These are phyloP conservation scores for Rhegmatorhina hoffmannsi DNA, from an alignment of 2,113 vertebrate genomes.

Conservation along the genomic window DNA sequence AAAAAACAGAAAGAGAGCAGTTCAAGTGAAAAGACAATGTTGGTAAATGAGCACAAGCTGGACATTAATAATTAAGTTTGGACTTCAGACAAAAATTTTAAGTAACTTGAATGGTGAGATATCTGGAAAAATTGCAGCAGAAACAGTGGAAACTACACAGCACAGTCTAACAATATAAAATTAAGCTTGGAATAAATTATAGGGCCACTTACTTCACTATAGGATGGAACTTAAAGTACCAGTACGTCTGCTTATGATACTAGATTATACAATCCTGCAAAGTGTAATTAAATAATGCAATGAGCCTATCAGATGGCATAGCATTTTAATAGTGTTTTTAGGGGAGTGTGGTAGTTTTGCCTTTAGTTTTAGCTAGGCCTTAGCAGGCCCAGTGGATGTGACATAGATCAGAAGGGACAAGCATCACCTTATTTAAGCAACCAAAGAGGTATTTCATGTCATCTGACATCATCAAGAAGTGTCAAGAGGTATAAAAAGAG, in stretches of 20 bases:
- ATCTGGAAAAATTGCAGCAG: background rate
- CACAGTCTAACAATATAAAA: background rate
- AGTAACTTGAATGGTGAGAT: background rate
- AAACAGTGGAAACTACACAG: background rate
- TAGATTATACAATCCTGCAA: background rate
- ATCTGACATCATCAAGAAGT: too few species aligned
- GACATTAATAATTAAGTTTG: background rate
- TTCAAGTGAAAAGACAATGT: background rate
- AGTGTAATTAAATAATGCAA: background rate
- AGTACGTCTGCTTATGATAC: background rate
- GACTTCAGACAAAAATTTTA: background rate
- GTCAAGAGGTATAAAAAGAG: too few species aligned
- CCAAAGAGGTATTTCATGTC: too few species aligned
- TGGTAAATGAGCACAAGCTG: background rate
- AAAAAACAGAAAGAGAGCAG: background rate
- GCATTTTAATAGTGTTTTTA: background rate
- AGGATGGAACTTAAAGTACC: background rate
- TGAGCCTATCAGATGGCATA: rapidly evolving
- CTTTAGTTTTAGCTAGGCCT: too few species aligned
- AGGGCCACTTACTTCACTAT: background rate
- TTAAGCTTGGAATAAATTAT: background rate
- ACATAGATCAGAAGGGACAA: too few species aligned
- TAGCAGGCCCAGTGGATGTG: too few species aligned
- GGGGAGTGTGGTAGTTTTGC: too few species aligned
- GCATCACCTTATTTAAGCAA: too few species aligned